Evolutionary conservation across 2,888 invertebrate genomes (phyloP).

Genomic region (Drosophila falleni): DNA sequence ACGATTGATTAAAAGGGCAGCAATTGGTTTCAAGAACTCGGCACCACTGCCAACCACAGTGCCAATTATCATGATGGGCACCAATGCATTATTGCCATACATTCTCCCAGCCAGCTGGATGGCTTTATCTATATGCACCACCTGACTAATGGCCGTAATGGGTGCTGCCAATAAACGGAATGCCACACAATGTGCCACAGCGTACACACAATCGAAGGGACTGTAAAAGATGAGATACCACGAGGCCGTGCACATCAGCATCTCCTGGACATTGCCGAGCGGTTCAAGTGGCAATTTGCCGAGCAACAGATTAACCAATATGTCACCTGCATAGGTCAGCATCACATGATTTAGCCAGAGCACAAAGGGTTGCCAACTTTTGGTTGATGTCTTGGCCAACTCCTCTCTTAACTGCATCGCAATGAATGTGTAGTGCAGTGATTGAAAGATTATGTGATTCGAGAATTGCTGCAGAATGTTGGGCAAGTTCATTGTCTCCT

Average conservation of each 20-base stretch:
- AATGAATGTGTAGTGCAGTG: constrained; percentile 58
- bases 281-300: constrained; percentile 65
- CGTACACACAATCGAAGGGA: constrained; percentile 53
- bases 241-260: constrained; percentile 48
- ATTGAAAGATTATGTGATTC: constrained; percentile 62
- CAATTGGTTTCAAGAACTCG: constrained; percentile 64
- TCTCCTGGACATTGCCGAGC: constrained; percentile 54
- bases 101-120: constrained; percentile 45
- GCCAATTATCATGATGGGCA: constrained; percentile 67
- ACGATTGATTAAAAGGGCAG: constrained; percentile 60
- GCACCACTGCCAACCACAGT: constrained; percentile 70
- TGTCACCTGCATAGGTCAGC: constrained; percentile 64
- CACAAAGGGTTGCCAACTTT: constrained; percentile 53
- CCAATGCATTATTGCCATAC: constrained; percentile 50
- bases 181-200: constrained; percentile 28
- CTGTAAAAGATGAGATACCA: constrained; percentile 70
- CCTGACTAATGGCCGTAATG: constrained; percentile 56
- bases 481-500: constrained; percentile 41
- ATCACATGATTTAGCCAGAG: constrained; percentile 63
- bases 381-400: constrained; percentile 16
- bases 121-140: constrained; percentile 62
- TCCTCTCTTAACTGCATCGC: constrained; percentile 68
- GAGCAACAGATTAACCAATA: constrained; percentile 60
- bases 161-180: constrained; percentile 56
- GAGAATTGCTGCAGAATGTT: constrained; percentile 52